Conservation (phyloP, 2,113 vertebrate genomes). For the Emydura subglobosa region DNA sequence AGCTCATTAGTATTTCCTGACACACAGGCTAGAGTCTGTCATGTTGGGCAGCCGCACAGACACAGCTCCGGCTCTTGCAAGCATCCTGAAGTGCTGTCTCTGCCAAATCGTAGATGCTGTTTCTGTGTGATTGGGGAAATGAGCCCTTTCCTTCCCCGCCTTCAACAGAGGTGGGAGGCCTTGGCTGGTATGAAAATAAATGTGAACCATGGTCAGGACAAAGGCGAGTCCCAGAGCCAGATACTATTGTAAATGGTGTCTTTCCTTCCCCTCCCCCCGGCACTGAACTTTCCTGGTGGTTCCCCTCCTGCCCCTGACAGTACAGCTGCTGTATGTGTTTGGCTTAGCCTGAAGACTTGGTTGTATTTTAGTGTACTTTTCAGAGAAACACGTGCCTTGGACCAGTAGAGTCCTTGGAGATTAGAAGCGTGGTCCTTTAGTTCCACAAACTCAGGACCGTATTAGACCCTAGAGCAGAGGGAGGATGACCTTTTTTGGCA, state of each 20-base stretch:
- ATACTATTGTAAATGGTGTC: slow-evolving; percentile 45
- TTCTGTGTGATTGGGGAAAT: slow-evolving; percentile 34
- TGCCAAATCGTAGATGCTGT: slow-evolving; percentile 45
- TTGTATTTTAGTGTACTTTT: not conserved
- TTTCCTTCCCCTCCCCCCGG: slow-evolving; percentile 28
- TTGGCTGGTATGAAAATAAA: slow-evolving; percentile 68
- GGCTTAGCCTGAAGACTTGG: not conserved
- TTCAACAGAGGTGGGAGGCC: slow-evolving; percentile 63
- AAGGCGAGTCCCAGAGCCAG: slow-evolving; percentile 42
- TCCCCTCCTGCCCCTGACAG: not conserved
- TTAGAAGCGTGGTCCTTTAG: not conserved
- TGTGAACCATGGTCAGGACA: slow-evolving; percentile 46
- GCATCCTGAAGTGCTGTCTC: not conserved
- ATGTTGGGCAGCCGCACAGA: not conserved
- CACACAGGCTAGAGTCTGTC: not conserved
- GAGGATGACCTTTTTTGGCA: not conserved
- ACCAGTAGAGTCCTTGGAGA: not conserved
- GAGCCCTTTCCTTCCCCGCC: slow-evolving; percentile 50
- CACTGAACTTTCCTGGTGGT: not conserved
- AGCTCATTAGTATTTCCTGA: slow-evolving; percentile 36
- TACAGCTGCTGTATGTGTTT: not conserved
- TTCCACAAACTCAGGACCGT: not conserved
- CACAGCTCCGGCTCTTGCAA: not conserved
- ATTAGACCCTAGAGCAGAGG: not conserved
- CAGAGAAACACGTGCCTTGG: not conserved